Evolutionary conservation across 2,113 vertebrate genomes (phyloP), one percentile per base, ranked within the genome.

Genomic region (Callospermophilus lateralis): DNA sequence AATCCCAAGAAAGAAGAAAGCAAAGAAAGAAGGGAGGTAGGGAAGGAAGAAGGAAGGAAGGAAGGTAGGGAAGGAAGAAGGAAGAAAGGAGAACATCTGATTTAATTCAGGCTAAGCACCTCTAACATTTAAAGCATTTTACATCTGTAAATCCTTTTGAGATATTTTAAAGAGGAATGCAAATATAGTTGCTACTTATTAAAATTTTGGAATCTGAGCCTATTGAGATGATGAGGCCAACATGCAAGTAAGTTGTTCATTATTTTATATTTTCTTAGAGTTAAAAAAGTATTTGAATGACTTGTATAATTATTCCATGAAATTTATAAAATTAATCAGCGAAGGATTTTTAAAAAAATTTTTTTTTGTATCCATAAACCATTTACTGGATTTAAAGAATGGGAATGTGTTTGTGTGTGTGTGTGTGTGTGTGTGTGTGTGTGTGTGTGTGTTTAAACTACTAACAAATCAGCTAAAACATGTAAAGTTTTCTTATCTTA

Each of bases 301-400:
- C 1, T 86, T 67, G 65, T 13, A 1, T 65, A 77, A 42, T 30
- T 84, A 65, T 32, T 7, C 11, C 85, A 65, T 17, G 24, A 73
- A 94, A 24, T 61, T 13, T 94, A 74, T 17, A 20, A 94, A 24
- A 53, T 13, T 95, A 74, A 88, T 92, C 28, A 80, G 19, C 53
- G 26, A n/a, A 53, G 51, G 8, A 51, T 32, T 80, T 26, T 20
- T 34, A 39, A 39, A 39, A 45, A 45, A 42, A 6, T 39, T 39
- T 63, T 87, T 6, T 55, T 68, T 72, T 74, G 1, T 42, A 68
- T 65, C 48, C 42, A 15, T 48, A 70, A 34, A 0, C 8, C 39
- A 1, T 34, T 87, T 73, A 13, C 28, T 68, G 20, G 2, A 51
- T 26, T 81, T 58, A 58, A 4, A 80, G 30, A 28, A 26, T 16